phyloP scores from a whole-genome alignment of 2,888 invertebrate species.

The Agonopterix heracliana region DNA sequence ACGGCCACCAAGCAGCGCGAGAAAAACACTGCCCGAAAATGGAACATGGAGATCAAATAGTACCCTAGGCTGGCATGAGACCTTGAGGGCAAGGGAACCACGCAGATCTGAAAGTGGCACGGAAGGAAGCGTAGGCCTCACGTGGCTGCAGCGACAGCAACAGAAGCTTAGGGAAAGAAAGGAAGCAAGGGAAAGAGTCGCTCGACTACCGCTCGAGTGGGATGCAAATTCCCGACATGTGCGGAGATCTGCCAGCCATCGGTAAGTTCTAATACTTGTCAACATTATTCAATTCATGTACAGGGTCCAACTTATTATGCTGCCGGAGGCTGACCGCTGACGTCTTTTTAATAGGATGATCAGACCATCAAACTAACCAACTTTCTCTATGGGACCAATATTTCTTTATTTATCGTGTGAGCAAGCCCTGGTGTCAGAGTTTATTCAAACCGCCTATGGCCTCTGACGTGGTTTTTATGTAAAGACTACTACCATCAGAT shows the following conservation, averaged over 20 bases:
- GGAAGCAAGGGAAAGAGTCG: slow-evolving; percentile 83
- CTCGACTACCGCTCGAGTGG: slow-evolving; percentile 82
- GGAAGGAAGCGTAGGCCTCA: slow-evolving; percentile 72
- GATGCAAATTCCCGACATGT: slow-evolving; percentile 64
- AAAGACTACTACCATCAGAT: too few species aligned
- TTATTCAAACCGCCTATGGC: too few species aligned
- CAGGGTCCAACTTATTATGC: too few species aligned
- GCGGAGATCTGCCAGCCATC: slow-evolving; percentile 70
- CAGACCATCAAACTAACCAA: too few species aligned
- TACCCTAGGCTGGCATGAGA: slow-evolving; percentile 62
- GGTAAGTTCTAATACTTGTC: slow-evolving; percentile 31
- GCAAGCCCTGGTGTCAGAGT: too few species aligned
- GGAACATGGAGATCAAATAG: slow-evolving; percentile 62
- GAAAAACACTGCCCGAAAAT: slow-evolving; percentile 52
- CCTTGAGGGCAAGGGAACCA: slow-evolving; percentile 45
- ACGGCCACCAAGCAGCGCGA: slow-evolving; percentile 43
- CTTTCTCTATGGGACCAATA: too few species aligned
- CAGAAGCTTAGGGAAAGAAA: slow-evolving; percentile 86
- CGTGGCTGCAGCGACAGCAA: slow-evolving; percentile 90
- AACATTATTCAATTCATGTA: background rate
- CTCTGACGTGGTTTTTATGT: too few species aligned
- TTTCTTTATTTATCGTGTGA: too few species aligned
- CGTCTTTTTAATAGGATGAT: too few species aligned
- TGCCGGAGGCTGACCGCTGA: too few species aligned
- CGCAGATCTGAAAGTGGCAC: slow-evolving; percentile 57